Evolutionary conservation across 2,888 invertebrate genomes (phyloP).

Genomic region (Latheticus oryzae): DNA sequence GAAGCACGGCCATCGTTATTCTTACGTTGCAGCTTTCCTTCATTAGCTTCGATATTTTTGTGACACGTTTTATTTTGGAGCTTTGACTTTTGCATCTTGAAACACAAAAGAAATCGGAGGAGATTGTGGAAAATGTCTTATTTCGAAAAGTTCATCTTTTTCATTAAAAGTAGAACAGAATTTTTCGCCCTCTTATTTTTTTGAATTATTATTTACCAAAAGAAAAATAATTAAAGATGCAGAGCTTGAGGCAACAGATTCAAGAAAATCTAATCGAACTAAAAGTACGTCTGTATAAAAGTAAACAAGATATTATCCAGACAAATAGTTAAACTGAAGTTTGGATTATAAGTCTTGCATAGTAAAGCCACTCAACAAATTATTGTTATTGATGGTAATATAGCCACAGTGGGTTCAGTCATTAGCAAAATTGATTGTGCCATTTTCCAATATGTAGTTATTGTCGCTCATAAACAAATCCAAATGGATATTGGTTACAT

Average conservation of each 20-base stretch:
- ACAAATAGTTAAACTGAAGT: too few relatives aligned
- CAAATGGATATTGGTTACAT: conserved; percentile 4
- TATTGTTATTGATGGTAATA: conserved; percentile 33
- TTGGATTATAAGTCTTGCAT: conserved; percentile 7
- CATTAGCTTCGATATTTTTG: conserved; percentile 47
- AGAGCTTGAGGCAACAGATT: too few relatives aligned
- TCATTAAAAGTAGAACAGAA: too few relatives aligned
- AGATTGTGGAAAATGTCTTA: too few relatives aligned
- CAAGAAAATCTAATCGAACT: too few relatives aligned
- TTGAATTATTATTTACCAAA: too few relatives aligned
- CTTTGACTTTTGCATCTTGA: conserved; percentile 8
- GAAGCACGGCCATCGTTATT: conserved; percentile 52
- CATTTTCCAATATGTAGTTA: conserved; percentile 24
- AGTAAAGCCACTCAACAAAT: conserved; percentile 29
- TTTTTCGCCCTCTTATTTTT: too few relatives aligned
- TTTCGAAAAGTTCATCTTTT: too few relatives aligned
- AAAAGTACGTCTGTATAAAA: too few relatives aligned
- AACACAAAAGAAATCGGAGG: conserved; percentile 5
- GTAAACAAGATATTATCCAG: too few relatives aligned
- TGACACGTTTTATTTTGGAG: conserved; percentile 46
- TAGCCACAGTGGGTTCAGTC: conserved; percentile 23
- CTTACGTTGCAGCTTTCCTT: conserved; percentile 49
- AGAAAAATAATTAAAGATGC: too few relatives aligned
- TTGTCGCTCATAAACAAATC: conserved; percentile 9
- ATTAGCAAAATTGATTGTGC: conserved; percentile 22